Conservation (phyloP, 2,113 vertebrate genomes). For the Tonatia bakeri region DNA sequence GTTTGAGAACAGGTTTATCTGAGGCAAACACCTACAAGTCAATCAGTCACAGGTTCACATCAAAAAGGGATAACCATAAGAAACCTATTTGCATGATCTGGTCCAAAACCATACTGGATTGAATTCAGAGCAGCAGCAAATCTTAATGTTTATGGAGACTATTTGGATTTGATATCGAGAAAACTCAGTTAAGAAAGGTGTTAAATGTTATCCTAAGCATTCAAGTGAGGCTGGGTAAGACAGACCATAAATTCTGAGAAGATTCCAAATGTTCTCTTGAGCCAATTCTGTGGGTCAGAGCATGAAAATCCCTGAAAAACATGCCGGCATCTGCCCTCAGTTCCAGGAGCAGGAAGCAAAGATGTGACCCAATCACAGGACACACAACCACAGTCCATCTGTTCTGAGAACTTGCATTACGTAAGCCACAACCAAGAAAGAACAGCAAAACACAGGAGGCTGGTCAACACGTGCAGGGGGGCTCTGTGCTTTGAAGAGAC, state of each 20-base stretch:
- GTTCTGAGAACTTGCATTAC: conserved; percentile 36
- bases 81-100: neutral
- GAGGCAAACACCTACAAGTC: conserved; percentile 17
- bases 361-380: conserved; percentile 58
- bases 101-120: neutral
- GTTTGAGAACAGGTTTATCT: neutral
- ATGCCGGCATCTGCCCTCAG: conserved; percentile 45
- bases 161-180: conserved; percentile 17
- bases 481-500: neutral
- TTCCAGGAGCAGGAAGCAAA: conserved; percentile 53
- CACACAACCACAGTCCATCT: conserved; percentile 55
- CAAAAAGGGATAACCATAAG: neutral
- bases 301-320: conserved; percentile 29
- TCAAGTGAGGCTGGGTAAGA: neutral
- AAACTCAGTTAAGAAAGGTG: conserved; percentile 16
- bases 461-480: neutral
- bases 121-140: conserved; percentile 25
- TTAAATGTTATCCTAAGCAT: conserved; percentile 13
- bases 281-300: conserved; percentile 25
- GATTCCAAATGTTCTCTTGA: conserved; percentile 27
- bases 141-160: conserved; percentile 24
- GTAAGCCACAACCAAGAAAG: conserved; percentile 18
- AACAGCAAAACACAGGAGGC: neutral
- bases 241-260: conserved; percentile 27
- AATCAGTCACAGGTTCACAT: neutral